Evolutionary conservation across 2,113 vertebrate genomes (phyloP).

Genomic region (Mormyrus iriodes): DNA sequence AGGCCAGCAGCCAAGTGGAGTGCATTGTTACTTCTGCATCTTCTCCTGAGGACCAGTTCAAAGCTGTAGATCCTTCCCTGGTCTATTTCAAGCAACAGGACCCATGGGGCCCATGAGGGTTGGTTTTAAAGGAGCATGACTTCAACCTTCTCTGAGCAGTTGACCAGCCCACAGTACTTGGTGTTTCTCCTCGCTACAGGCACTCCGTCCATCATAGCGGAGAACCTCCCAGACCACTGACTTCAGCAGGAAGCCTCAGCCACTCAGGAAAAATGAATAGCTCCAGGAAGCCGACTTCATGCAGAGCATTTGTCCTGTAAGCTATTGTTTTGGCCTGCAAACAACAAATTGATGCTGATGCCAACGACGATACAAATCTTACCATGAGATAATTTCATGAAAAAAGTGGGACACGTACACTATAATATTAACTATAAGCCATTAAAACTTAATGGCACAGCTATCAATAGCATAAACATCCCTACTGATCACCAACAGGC

Average conservation of each 20-base stretch:
- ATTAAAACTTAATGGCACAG: not conserved
- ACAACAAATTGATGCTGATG: not conserved
- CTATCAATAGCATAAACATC: slow-evolving; percentile 29
- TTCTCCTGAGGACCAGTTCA: not conserved
- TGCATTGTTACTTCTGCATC: not conserved
- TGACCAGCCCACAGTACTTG: not conserved
- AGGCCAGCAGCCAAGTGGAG: not conserved
- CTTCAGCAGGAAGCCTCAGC: not conserved
- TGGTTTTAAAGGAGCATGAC: not conserved
- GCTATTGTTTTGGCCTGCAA: not conserved
- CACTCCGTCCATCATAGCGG: not conserved
- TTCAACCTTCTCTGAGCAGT: not conserved
- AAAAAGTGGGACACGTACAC: not conserved
- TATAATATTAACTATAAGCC: not conserved
- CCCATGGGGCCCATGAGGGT: not conserved
- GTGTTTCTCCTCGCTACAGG: not conserved
- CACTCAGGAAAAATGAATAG: not conserved
- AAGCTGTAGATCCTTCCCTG: not conserved
- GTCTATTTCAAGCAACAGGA: not conserved
- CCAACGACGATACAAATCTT: not conserved
- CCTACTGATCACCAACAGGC: slow-evolving; percentile 25
- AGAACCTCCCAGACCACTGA: not conserved
- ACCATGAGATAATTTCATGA: not conserved
- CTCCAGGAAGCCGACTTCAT: not conserved
- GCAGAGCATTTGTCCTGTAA: not conserved